Percentiles rank a stretch among this genome's conserved stretches.
phyloP scores from a whole-genome alignment of 2,888 invertebrate species.

The Cataglyphis livida region DNA sequence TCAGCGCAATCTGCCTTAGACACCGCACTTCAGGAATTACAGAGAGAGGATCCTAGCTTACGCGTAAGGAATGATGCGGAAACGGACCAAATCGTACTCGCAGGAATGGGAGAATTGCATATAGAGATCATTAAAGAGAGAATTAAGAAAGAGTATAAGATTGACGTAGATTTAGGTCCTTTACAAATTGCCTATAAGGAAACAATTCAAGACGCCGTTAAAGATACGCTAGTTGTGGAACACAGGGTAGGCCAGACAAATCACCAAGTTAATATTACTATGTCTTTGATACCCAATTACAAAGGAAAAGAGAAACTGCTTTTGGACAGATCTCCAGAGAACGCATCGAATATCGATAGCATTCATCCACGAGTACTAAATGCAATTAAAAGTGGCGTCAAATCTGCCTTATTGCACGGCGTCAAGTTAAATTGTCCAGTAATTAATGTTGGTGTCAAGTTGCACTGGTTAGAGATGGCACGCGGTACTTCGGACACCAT shows the following conservation, averaged over 20 bases:
- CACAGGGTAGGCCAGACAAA: conserved; percentile 89
- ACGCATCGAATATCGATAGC: conserved; percentile 89
- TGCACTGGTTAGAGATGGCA: conserved; percentile 92
- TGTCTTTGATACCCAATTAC: conserved; percentile 88
- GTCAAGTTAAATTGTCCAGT: conserved; percentile 95
- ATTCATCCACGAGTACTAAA: conserved; percentile 89
- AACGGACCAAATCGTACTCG: conserved; percentile 95
- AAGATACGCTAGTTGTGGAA: conserved; percentile 87
- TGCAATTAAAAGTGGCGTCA: conserved; percentile 91
- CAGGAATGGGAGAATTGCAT: conserved; percentile 99
- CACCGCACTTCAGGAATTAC: conserved; percentile 91
- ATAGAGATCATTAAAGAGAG: conserved; percentile 97
- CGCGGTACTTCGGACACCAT: conserved; percentile 93
- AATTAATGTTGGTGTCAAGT: conserved; percentile 90
- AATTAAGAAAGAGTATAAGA: conserved; percentile 94
- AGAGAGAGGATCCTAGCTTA: conserved; percentile 96
- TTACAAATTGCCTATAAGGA: conserved; percentile 97
- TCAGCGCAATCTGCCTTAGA: conserved; percentile 92
- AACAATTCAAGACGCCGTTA: conserved; percentile 87
- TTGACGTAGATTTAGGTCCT: conserved; percentile 96
- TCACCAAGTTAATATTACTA: conserved; percentile 88
- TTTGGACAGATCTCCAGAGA: conserved; percentile 90
- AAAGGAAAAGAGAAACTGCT: conserved; percentile 84
- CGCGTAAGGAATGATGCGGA: conserved; percentile 91
- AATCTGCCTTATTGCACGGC: conserved; percentile 91